Evolutionary conservation across 2,797 vertebrate species (phyloP).

Genomic region (Melopsittacus undulatus): DNA sequence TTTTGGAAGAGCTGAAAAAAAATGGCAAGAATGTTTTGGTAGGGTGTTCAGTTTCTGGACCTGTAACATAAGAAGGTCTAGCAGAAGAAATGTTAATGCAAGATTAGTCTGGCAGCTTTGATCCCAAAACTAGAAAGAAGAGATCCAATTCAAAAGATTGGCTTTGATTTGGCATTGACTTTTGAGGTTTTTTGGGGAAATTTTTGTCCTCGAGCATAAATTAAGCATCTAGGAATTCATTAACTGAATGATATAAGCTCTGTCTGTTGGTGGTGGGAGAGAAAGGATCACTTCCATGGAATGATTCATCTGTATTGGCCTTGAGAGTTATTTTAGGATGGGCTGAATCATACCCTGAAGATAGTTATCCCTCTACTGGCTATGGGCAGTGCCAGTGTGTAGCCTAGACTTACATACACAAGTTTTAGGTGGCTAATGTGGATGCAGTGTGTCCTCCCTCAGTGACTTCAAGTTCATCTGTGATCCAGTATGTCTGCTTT

Average conservation of each 20-base stretch:
- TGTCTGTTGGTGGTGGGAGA: neutral
- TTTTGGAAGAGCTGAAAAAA: neutral
- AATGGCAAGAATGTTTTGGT: neutral
- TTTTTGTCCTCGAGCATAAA: neutral
- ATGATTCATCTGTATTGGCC: neutral
- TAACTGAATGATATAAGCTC: neutral
- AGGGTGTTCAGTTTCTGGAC: neutral
- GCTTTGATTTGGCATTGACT: neutral
- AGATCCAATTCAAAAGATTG: neutral
- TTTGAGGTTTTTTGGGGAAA: neutral
- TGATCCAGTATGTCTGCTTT: neutral
- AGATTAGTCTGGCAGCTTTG: neutral
- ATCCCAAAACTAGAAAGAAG: neutral
- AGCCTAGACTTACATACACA: neutral
- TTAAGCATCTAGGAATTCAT: neutral
- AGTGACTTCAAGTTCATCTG: neutral
- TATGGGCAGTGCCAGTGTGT: neutral
- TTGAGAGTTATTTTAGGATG: neutral
- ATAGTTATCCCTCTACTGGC: neutral
- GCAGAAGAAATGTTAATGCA: neutral
- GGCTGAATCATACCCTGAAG: neutral
- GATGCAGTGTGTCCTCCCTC: neutral
- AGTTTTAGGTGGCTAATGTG: neutral
- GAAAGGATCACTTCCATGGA: neutral
- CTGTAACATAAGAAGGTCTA: neutral